Evolutionary conservation across 1,140 invertebrate species (phyloP), one percentile per base, ranked within the genome.

Genomic region (Portunus trituberculatus): DNA sequence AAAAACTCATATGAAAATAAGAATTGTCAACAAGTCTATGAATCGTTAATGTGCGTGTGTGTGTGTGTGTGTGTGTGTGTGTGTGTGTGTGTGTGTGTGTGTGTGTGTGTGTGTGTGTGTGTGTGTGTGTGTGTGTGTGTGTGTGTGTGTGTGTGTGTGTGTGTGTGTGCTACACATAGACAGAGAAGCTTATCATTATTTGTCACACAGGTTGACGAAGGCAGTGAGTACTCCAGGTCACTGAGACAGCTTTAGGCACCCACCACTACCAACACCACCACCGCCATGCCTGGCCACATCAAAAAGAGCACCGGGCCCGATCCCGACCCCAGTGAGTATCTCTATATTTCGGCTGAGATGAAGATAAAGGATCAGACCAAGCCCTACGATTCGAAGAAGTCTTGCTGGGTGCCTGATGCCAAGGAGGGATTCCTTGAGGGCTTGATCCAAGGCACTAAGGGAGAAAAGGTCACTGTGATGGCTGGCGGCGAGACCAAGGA

Each of bases 311-410:
- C 96, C 89, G 96, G 96, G 67, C 96, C 97, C 0, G 99, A 99
- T 98, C 98, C 99, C 97, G 99, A 99, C 98, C 99, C 99, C 97
- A 98, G 98, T 97, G 98, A 98, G 97, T 99, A 98, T 97, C 98
- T 99, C 97, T 99, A 98, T 97, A 98, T 99, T 94, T 99, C 99
- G 94, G 98, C 99, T 96, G 99, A 99, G 97, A 96, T 89, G 87
- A 94, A 91, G 67, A 90, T 94, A 67, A 67, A 94, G 67, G 93
- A 94, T 59, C 45, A 45, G 32, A 84, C 93, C 25, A 94, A 94
- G 88, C 93, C 93, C 31, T 94, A 91, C 67, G 93, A 94, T 89
- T 46, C 96, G 29, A 96, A 96, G 93, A 96, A 96, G 39, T 96
- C 96, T n/a, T 96, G 95, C 83, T 96, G 96, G 96, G 96, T 96